A percentile compares a stretch with the other conserved stretches of the same genome.
Evolutionary conservation across 2,797 vertebrate genomes (phyloP).

Genomic region (Lagorchestes hirsutus): DNA sequence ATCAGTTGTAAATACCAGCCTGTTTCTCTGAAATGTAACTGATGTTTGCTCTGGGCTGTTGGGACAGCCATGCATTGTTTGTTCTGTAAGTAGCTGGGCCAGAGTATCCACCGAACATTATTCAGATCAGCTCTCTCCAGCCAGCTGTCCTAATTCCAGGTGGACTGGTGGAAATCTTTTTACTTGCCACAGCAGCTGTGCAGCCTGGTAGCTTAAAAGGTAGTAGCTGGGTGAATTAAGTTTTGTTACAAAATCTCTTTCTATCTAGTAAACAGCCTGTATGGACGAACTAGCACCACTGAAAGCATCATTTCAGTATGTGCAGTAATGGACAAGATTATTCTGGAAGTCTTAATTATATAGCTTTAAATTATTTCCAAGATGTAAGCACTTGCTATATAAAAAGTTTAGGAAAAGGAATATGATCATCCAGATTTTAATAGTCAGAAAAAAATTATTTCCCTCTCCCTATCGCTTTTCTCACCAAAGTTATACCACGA

Average conservation of each 20-base stretch:
- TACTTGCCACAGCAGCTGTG: constrained; percentile 67
- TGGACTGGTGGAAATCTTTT: constrained; percentile 63
- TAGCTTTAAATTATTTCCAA: constrained; percentile 23
- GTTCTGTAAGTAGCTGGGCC: constrained; percentile 69
- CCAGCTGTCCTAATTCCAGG: constrained; percentile 77
- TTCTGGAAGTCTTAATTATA: constrained; percentile 20
- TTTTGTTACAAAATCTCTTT: constrained; percentile 55
- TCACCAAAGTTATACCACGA: neutral
- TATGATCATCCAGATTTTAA: constrained; percentile 42
- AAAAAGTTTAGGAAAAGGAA: constrained; percentile 44
- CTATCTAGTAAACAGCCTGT: constrained; percentile 55
- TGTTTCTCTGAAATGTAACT: constrained; percentile 84
- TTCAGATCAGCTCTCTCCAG: constrained; percentile 62
- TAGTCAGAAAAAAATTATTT: constrained; percentile 35
- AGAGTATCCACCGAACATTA: constrained; percentile 51
- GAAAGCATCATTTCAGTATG: constrained; percentile 54
- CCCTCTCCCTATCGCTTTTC: neutral
- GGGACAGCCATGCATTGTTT: constrained; percentile 81
- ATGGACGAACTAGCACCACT: constrained; percentile 14
- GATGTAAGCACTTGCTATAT: constrained; percentile 43
- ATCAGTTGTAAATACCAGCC: constrained; percentile 88
- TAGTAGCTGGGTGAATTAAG: constrained; percentile 32
- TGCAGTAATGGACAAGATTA: neutral
- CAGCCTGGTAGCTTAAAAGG: constrained; percentile 47
- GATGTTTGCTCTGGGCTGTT: constrained; percentile 86